Conservation (phyloP, 2,888 invertebrate species). For the Polydrusus tereticollis region DNA sequence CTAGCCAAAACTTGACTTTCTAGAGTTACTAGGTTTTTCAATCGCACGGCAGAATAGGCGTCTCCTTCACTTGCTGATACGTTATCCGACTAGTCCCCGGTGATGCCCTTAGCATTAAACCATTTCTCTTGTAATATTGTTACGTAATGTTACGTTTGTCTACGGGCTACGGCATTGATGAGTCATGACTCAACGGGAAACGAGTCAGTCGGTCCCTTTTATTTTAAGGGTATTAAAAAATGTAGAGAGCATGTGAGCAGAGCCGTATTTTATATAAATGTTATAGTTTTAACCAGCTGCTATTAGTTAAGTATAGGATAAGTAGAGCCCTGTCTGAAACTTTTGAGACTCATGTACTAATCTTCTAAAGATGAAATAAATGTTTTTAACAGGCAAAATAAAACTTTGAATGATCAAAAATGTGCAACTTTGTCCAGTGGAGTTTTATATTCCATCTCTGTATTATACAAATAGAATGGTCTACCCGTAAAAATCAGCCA, state of each 20-base stretch:
- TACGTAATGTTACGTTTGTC: too few species aligned
- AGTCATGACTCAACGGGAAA: conserved; percentile 49
- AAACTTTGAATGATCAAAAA: too few species aligned
- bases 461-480: conserved; percentile 7
- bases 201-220: conserved; percentile 49
- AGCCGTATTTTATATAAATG: conserved; percentile 11
- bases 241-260: conserved; percentile 37
- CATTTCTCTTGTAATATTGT: conserved; percentile 39
- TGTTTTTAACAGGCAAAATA: too few species aligned
- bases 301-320: too few species aligned
- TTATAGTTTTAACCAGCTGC: too few species aligned
- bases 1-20: too few species aligned
- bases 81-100: conserved; percentile 33
- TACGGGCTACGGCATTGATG: conserved; percentile 43
- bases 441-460: neutral
- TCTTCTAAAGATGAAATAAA: too few species aligned
- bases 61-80: neutral
- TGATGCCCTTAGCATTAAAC: conserved; percentile 26
- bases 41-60: too few species aligned
- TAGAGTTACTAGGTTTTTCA: too few species aligned
- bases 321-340: too few species aligned
- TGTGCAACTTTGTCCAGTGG: too few species aligned
- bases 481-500: conserved; percentile 49
- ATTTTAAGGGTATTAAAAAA: conserved; percentile 43
- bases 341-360: too few species aligned